Evolutionary conservation across 2,888 invertebrate genomes (phyloP).

Genomic region (Corythucha ciliata): DNA sequence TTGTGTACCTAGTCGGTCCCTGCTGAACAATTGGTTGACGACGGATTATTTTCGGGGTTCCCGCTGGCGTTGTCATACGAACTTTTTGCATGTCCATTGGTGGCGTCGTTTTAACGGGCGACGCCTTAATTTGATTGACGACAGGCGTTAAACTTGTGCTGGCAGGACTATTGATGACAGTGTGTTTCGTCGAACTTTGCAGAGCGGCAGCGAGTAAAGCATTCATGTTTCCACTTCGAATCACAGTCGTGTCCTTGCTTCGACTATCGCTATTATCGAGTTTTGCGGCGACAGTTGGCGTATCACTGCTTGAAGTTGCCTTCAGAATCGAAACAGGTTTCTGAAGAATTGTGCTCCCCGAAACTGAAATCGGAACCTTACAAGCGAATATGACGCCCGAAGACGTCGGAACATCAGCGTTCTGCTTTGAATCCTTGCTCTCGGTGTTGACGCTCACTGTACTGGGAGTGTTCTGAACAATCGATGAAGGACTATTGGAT

Average conservation of each 20-base stretch:
- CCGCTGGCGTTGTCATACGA: constrained; percentile 38
- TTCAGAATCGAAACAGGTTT: constrained; percentile 42
- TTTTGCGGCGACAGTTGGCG: constrained; percentile 25
- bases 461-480: constrained; percentile 9
- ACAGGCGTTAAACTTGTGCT: constrained; percentile 13
- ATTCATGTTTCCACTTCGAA: constrained; percentile 44
- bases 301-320: constrained; percentile 39
- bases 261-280: constrained; percentile 27
- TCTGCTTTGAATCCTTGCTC: constrained; percentile 17
- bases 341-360: constrained; percentile 41
- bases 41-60: constrained; percentile 41
- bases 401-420: constrained; percentile 27
- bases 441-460: constrained; percentile 12
- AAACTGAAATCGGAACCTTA: constrained; percentile 55
- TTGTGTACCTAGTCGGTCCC: constrained; percentile 46
- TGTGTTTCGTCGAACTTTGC: constrained; percentile 36
- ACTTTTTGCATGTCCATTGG: constrained; percentile 41
- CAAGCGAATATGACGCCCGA: constrained; percentile 59
- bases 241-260: constrained; percentile 42
- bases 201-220: constrained; percentile 44
- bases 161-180: constrained; percentile 19
- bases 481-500: constrained; percentile 7
- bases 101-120: constrained; percentile 45
- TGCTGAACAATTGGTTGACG: constrained; percentile 40
- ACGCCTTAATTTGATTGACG: constrained; percentile 39